Evolutionary conservation across 2,888 invertebrate genomes (phyloP).

Genomic region (Graphium colonna): DNA sequence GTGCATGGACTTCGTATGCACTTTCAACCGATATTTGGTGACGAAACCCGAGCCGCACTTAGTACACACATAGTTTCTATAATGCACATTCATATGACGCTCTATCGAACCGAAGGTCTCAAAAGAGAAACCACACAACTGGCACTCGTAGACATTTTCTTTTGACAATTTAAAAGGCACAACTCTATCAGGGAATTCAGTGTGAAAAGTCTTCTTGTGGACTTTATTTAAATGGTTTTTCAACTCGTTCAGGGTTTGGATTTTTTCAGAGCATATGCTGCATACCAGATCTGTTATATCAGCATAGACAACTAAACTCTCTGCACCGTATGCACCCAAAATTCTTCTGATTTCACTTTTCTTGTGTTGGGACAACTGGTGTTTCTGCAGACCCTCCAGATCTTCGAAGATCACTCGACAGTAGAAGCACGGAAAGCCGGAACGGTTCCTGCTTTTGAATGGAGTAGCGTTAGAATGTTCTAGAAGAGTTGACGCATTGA

Average conservation of each 20-base stretch:
- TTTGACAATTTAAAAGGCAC: conserved; percentile 55
- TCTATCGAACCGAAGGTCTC: conserved; percentile 67
- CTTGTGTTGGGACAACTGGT: conserved; percentile 42
- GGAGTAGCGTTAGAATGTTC: conserved; percentile 55
- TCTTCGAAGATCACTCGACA: conserved; percentile 52
- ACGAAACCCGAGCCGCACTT: conserved; percentile 64
- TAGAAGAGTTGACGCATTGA: conserved; percentile 47
- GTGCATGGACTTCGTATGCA: conserved; percentile 59
- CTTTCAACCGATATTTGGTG: conserved; percentile 57
- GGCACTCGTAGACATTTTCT: conserved; percentile 49
- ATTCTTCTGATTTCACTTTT: conserved; percentile 41
- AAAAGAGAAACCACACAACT: conserved; percentile 54
- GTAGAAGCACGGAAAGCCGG: conserved; percentile 63
- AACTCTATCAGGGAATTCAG: conserved; percentile 49
- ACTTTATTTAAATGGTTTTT: conserved; percentile 50
- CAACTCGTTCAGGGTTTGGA: conserved; percentile 45
- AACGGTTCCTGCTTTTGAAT: conserved; percentile 53
- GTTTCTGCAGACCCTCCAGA: conserved; percentile 43
- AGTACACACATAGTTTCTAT: conserved; percentile 58
- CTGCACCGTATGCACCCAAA: conserved; percentile 46
- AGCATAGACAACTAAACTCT: conserved; percentile 58
- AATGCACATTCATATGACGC: conserved; percentile 66
- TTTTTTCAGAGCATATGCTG: conserved; percentile 40
- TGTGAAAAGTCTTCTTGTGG: conserved; percentile 51
- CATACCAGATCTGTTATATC: conserved; percentile 57